Conservation (phyloP, 2,797 vertebrate genomes). For the Premnoplex brunnescens region DNA sequence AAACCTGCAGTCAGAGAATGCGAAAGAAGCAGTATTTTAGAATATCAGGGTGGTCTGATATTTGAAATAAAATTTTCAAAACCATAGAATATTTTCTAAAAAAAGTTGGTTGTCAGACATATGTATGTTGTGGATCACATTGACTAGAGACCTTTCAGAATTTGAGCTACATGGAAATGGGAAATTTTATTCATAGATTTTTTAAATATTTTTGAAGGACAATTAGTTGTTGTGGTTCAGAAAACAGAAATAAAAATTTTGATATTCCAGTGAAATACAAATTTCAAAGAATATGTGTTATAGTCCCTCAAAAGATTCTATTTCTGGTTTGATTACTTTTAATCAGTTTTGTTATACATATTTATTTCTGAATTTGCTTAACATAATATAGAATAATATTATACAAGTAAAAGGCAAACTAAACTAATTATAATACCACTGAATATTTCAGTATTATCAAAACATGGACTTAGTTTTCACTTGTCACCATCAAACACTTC, state of each 20-base stretch:
- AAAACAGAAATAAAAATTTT: background rate
- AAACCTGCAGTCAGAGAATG: background rate
- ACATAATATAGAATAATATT: background rate
- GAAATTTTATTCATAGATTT: background rate
- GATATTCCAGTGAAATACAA: background rate
- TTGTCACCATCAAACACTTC: background rate
- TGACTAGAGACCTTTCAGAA: background rate
- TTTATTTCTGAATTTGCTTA: background rate
- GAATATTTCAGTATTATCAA: background rate
- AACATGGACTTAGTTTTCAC: background rate
- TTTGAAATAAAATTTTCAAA: background rate
- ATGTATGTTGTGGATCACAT: background rate
- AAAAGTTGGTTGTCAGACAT: background rate
- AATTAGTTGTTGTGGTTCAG: background rate
- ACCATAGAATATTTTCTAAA: background rate
- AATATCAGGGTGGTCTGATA: background rate
- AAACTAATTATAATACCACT: background rate
- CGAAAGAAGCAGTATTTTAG: background rate
- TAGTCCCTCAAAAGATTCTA: background rate
- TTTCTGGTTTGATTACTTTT: background rate
- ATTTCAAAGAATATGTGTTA: background rate
- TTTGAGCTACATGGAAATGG: background rate
- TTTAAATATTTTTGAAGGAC: background rate
- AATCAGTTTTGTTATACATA: background rate
- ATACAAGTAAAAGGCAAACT: background rate